These are phyloP conservation scores for Macroramphosus scolopax DNA, from an alignment of 2,797 vertebrate species.

Conservation along the genomic window DNA sequence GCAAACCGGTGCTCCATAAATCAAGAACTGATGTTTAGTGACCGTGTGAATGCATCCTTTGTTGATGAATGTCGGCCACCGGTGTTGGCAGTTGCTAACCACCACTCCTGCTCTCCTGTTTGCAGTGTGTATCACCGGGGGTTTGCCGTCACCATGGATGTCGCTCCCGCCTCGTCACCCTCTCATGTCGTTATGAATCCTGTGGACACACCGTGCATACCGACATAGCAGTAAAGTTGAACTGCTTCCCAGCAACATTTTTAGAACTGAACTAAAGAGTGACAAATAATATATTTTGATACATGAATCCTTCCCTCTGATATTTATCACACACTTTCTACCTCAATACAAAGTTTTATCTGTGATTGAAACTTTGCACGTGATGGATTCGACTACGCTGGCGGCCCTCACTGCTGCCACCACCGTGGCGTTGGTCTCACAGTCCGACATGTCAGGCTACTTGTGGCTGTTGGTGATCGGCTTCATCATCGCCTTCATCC, in stretches of 20 bases:
- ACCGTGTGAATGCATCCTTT: no score
- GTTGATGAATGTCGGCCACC: not conserved
- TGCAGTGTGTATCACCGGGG: slow-evolving; percentile 72
- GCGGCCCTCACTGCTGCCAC: slow-evolving; percentile 32
- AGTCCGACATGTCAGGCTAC: no score
- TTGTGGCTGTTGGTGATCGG: slow-evolving; percentile 90
- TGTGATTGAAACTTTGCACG: slow-evolving; percentile 5
- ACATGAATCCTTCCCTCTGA: no score
- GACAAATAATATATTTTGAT: no score
- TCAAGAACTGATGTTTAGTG: no score
- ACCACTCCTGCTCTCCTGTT: slow-evolving; percentile 27
- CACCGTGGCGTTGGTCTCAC: slow-evolving; percentile 43
- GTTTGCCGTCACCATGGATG: slow-evolving; percentile 75
- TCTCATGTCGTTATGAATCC: slow-evolving; percentile 49
- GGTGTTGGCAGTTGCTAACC: not conserved
- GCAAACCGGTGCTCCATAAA: no score
- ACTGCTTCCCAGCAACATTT: slow-evolving; percentile 13
- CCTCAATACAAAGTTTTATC: slow-evolving; percentile 50
- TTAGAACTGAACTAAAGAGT: slow-evolving; percentile 6
- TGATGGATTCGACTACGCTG: slow-evolving; percentile 72
- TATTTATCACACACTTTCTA: slow-evolving; percentile 50
- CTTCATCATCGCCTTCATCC: slow-evolving; percentile 92
- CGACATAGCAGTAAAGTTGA: slow-evolving; percentile 74
- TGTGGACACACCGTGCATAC: slow-evolving; percentile 63
- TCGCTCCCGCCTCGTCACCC: slow-evolving; percentile 37